A percentile compares a stretch with the other conserved stretches of the same genome.
Evolutionary conservation across 1,140 invertebrate species (phyloP).

Genomic region (Apis mellifera): Amel_HAv3.1 CM009934.2:6688501-6689000

Average conservation of each 20-base stretch:
- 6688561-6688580: conserved; percentile 57
- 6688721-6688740: conserved; percentile 43
- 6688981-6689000: not conserved
- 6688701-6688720: not conserved
- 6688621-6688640: conserved; percentile 65
- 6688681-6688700: no score
- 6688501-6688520: conserved; percentile 80
- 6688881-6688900: no score
- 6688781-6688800: not conserved
- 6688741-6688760: conserved; percentile 54
- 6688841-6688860: no score
- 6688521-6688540: conserved; percentile 81
- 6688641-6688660: not conserved
- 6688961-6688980: no score
- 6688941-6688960: no score
- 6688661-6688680: not conserved
- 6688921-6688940: no score
- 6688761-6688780: conserved; percentile 11
- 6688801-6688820: conserved; percentile 9
- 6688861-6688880: no score
- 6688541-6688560: conserved; percentile 84
- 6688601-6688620: conserved; percentile 74
- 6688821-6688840: no score
- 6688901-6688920: no score
- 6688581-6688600: conserved; percentile 63